Evolutionary conservation across 1,140 invertebrate genomes (phyloP).

Genomic region (Cataglyphis hispanica): DNA sequence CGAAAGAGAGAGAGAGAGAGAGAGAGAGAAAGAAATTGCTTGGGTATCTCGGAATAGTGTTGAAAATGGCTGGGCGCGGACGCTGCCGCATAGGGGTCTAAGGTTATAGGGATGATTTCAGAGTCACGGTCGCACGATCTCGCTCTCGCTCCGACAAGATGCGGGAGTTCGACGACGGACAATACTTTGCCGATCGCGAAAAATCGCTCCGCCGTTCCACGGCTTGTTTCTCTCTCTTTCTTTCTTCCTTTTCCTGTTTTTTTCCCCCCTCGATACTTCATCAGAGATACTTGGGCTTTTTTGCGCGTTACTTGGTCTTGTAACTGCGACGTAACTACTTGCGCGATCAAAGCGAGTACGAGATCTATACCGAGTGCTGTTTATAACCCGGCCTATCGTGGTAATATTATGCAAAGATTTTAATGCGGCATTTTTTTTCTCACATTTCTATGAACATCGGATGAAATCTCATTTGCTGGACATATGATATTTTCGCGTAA

Average conservation of each 20-base stretch:
- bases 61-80: slow-evolving; percentile 57
- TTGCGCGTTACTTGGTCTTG: slow-evolving; percentile 66
- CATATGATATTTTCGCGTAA: no score
- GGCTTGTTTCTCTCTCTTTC: slow-evolving; percentile 42
- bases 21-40: slow-evolving; percentile 42
- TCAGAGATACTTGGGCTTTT: slow-evolving; percentile 61
- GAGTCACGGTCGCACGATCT: slow-evolving; percentile 63
- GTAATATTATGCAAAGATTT: slow-evolving; percentile 18
- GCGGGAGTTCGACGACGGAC: slow-evolving; percentile 23
- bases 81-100: slow-evolving; percentile 50
- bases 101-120: slow-evolving; percentile 56
- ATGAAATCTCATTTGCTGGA: neutral
- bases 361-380: neutral
- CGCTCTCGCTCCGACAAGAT: slow-evolving; percentile 37
- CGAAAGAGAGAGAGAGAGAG: neutral
- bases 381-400: neutral
- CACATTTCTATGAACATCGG: slow-evolving; percentile 2
- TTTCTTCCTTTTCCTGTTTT: slow-evolving; percentile 33
- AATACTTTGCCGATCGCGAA: slow-evolving; percentile 58
- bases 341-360: slow-evolving; percentile 23
- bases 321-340: slow-evolving; percentile 73
- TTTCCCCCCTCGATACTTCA: slow-evolving; percentile 38
- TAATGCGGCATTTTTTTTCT: slow-evolving; percentile 8
- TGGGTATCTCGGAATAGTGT: slow-evolving; percentile 9
- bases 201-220: neutral